Base-by-base conservation (phyloP, 2,113 vertebrate species). In the Xenotilapia caudafasciata region DNA sequence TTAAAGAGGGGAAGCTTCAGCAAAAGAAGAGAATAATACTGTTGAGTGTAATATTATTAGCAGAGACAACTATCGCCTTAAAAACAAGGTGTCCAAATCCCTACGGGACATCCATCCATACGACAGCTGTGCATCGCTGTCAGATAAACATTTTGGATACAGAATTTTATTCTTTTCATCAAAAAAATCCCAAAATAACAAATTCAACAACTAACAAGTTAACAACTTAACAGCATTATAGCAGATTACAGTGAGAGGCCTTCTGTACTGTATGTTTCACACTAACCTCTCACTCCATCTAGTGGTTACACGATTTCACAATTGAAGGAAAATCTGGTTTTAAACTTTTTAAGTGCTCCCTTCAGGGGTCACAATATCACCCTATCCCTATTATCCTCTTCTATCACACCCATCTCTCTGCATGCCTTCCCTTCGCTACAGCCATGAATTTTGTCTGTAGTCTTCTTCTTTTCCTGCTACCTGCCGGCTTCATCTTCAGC, bases 241-340 rank as follows among this genome's bases (percentile, higher is more conserved):
- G 15, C 19, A 80, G 21, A 42, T 56, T 54, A 21, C 49, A 54
- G 45, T 83, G 14, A 38, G 6, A 65, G 42, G 45, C 5, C 9
- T 40, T 17, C 33, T 56, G 4, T 31, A 26, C 10, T 77, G 23
- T 8, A 80, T 26, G 33, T 51, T n/a, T 4, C 58, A 40, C 7
- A 11, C 14, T 47, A 21, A 21, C 31, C 73, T 88, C 85, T 92
- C 3, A 13, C 89, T 58, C 90, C 90, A 80, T 86, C 92, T 92
- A 19, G 83, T 92, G 86, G 80, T 79, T 21, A 14, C 14, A 5
- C 10, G 0, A 38, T 5, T 6, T 35, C 3, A 35, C 3, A 11
- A 82, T 15, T 35, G n/a, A 70, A 23, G 5, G 0, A 42, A 21
- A 70, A 42, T 42, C n/a, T 42, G 62, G n/a, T 42, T 40, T 70